These are phyloP conservation scores for Coregonus ussuriensis DNA, from an alignment of 2,797 vertebrate species.

Conservation along the genomic window DNA sequence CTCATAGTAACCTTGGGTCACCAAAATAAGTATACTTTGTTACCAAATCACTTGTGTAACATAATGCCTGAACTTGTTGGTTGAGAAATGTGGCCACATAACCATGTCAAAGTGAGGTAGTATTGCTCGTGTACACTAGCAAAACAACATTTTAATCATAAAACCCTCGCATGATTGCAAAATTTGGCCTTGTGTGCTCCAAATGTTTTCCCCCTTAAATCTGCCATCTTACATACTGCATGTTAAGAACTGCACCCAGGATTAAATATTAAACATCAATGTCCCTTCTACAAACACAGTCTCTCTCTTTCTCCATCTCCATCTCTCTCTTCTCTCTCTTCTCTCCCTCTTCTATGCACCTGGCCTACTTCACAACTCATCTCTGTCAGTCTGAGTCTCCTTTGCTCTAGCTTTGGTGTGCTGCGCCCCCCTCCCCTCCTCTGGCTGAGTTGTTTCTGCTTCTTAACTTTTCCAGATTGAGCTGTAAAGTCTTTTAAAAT, in stretches of 20 bases:
- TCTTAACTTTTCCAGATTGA: slow-evolving; percentile 68
- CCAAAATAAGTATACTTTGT: background rate
- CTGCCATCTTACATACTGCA: slow-evolving; percentile 18
- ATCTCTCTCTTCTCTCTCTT: background rate
- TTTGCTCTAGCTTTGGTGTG: slow-evolving; percentile 13
- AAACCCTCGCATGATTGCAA: slow-evolving; percentile 62
- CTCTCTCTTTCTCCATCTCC: background rate
- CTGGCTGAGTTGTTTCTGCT: slow-evolving; percentile 25
- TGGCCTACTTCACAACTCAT: too few species aligned
- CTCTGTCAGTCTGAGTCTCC: background rate
- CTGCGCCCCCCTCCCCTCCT: slow-evolving; percentile 13
- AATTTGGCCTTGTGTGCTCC: slow-evolving; percentile 51
- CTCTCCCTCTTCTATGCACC: slow-evolving; percentile 24
- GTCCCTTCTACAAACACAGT: background rate
- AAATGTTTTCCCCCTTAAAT: slow-evolving; percentile 2
- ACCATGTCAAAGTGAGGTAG: slow-evolving; percentile 15
- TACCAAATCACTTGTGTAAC: background rate
- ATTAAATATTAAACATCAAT: slow-evolving; percentile 65
- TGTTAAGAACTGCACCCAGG: slow-evolving; percentile 65
- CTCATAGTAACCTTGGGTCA: slow-evolving; percentile 27
- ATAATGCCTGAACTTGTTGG: background rate
- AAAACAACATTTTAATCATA: slow-evolving; percentile 64
- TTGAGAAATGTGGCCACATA: slow-evolving; percentile 32
- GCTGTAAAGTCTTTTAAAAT: slow-evolving; percentile 78
- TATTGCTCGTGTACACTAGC: slow-evolving; percentile 35